Evolutionary conservation across 2,797 vertebrate genomes (phyloP), one percentile per base, ranked within the genome.

Genomic region (Petrocephalus schoutedeni): DNA sequence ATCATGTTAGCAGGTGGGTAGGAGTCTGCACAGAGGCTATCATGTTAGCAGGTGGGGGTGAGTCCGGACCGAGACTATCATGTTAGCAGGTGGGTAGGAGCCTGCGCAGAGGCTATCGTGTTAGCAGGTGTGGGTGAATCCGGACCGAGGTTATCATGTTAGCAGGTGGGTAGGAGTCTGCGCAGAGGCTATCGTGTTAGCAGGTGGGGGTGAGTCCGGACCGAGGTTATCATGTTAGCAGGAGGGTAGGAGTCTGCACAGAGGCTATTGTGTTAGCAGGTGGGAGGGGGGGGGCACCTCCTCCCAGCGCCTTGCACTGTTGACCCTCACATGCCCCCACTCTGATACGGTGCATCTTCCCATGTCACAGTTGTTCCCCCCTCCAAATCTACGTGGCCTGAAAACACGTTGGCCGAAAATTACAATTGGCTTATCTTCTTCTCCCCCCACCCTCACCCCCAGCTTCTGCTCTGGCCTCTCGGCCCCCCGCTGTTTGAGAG

Each of bases 401-500:
- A 84, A 84, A 84, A 21, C 51, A 54, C 19, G 10, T 19, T 4
- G 51, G 45, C 23, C 51, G 3, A 84, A 84, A 56, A 56, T 56
- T 53, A 12, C n/a, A 84, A 49, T 84, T 84, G 12, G 51, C n/a
- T 84, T 45, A 77, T 77, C 51, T 53, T n/a, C 51, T 14, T 19
- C 80, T 28, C 28, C 67, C 14, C 49, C 19, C 1, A 53, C n/a
- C 82, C 56, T 23, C 84, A 1, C 28, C 56, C 56, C 10, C 54
- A 8, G 28, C 56, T 21, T 49, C 56, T 28, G 16, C 87, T 61
- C 71, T 51, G 58, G 87, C n/a, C 67, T 58, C 28, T 49, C 56
- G 32, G 87, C 57, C 54, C 54, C 74, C n/a, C 36, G 12, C 53
- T 59, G 71, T 87, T 87, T 87, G 87, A 87, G 54, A 87, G 87